A percentile compares a stretch with the other conserved stretches of the same genome.
phyloP scores from a whole-genome alignment of 2,888 invertebrate species.

The Melolontha melolontha region DNA sequence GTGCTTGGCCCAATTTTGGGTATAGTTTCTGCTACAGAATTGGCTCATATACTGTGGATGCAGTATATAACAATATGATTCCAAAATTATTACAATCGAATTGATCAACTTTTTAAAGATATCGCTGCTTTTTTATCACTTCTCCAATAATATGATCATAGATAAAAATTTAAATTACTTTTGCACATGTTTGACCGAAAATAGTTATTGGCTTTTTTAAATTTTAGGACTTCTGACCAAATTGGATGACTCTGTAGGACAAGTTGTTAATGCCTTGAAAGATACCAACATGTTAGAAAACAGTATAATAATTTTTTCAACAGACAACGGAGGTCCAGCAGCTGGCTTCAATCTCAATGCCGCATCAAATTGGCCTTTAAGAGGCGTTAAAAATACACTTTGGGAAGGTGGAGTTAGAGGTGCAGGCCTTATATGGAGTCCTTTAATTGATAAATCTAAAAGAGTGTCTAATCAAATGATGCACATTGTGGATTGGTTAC shows the following conservation, averaged over 20 bases:
- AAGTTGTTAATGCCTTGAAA: constrained; percentile 78
- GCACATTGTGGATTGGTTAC: constrained; percentile 91
- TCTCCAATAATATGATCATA: too few relatives aligned
- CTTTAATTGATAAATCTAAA: constrained; percentile 69
- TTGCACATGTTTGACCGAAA: too few relatives aligned
- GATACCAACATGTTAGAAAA: constrained; percentile 77
- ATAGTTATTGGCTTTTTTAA: neutral
- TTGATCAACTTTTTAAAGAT: too few relatives aligned
- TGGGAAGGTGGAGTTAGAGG: constrained; percentile 96
- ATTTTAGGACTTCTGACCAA: constrained; percentile 79
- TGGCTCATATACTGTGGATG: too few relatives aligned
- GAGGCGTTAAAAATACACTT: constrained; percentile 89
- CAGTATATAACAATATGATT: too few relatives aligned
- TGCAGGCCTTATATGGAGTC: constrained; percentile 84
- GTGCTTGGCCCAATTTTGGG: too few relatives aligned
- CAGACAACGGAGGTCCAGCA: constrained; percentile 93
- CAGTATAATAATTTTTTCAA: constrained; percentile 88
- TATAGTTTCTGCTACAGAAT: too few relatives aligned
- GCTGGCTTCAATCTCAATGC: constrained; percentile 86
- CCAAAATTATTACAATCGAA: too few relatives aligned
- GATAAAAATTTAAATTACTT: too few relatives aligned
- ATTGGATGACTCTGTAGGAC: constrained; percentile 90
- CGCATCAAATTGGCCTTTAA: constrained; percentile 85
- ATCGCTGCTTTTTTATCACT: too few relatives aligned
- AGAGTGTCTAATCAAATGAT: constrained; percentile 78